A percentile compares a stretch with the other conserved stretches of the same genome.
These are phyloP conservation scores for Brachionus koreanus DNA, from an alignment of 1,140 invertebrate species.

Conservation along the genomic window DNA sequence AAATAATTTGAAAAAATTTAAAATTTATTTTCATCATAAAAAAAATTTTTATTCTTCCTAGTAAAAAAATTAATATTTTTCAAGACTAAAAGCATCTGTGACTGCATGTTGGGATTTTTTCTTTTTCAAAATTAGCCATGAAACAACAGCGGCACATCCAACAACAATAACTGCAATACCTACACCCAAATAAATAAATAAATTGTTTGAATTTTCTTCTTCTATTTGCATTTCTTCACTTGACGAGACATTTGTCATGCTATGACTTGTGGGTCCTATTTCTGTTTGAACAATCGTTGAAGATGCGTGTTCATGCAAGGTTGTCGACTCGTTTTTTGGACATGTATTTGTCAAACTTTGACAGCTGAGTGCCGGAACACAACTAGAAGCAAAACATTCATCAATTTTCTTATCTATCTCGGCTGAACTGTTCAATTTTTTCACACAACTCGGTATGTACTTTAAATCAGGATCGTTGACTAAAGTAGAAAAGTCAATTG, in stretches of 20 bases:
- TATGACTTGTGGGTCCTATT: not conserved
- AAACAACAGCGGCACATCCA: not conserved
- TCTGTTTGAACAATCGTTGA: not conserved
- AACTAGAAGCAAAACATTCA: not conserved
- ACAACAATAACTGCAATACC: not conserved
- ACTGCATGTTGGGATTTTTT: not conserved
- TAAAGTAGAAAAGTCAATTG: not conserved
- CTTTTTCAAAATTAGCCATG: not conserved
- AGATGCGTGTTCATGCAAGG: not conserved
- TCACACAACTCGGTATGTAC: slow-evolving; percentile 11
- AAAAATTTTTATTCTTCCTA: not conserved
- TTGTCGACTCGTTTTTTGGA: not conserved
- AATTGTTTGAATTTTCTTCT: not conserved
- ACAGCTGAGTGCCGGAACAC: not conserved
- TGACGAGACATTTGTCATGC: not conserved
- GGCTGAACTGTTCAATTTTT: not conserved
- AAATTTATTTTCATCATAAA: not conserved
- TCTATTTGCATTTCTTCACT: not conserved
- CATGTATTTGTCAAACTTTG: not conserved
- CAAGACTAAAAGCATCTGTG: not conserved
- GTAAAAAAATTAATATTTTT: not conserved
- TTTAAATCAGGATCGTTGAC: not conserved
- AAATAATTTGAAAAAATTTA: slow-evolving; percentile 4
- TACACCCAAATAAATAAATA: not conserved
- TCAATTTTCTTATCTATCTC: not conserved